Conservation (phyloP, 2,797 vertebrate species). For the Hybognathus amarus region DNA sequence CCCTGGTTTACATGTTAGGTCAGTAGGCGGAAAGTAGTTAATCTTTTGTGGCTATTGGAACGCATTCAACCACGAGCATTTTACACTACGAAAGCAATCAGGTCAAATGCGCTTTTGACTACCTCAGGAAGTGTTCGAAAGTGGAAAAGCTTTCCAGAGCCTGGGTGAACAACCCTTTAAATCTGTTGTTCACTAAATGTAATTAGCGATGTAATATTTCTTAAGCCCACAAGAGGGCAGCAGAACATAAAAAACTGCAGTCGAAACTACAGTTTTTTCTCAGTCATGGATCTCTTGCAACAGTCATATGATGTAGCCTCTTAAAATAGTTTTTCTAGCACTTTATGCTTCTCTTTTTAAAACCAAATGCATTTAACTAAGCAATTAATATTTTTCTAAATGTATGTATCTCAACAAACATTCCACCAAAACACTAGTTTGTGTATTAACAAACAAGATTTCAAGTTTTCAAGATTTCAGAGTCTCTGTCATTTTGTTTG, state of each 20-base stretch:
- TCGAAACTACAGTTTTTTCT: too few species aligned
- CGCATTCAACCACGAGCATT: too few species aligned
- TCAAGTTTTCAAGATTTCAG: neutral
- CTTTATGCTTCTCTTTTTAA: neutral
- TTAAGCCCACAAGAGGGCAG: conserved; percentile 42
- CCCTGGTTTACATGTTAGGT: too few species aligned
- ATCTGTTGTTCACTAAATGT: neutral
- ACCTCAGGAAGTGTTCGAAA: too few species aligned
- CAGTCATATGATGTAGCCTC: neutral
- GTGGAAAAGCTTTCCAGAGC: too few species aligned
- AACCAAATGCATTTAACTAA: neutral
- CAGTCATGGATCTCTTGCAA: neutral
- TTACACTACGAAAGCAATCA: too few species aligned
- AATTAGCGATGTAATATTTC: neutral
- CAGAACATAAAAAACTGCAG: conserved; percentile 13
- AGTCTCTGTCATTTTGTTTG: neutral
- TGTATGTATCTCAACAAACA: neutral
- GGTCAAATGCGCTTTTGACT: too few species aligned
- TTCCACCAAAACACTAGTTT: neutral
- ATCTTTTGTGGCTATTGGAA: too few species aligned
- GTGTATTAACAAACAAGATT: neutral
- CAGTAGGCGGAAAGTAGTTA: too few species aligned
- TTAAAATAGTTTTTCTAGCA: neutral
- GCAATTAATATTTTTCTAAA: neutral
- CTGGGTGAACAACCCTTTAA: neutral